Evolutionary conservation across 2,888 invertebrate species (phyloP).

Genomic region (Brenthis ino): DNA sequence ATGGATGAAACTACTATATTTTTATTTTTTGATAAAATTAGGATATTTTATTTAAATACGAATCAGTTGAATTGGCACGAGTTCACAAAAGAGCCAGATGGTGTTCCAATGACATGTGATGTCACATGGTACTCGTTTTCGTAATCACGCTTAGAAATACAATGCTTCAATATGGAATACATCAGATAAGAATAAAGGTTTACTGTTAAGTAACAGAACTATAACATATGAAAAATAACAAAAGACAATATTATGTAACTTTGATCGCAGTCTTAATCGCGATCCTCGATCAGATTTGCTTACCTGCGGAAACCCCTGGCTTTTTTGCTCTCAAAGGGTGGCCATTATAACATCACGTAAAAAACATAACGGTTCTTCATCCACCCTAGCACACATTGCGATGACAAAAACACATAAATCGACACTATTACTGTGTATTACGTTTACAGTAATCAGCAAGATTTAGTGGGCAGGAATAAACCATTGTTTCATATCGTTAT

Average conservation of each 20-base stretch:
- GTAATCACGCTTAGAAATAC: constrained; percentile 36
- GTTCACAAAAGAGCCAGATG: constrained; percentile 29
- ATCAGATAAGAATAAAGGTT: constrained; percentile 46
- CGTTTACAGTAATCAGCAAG: constrained; percentile 68
- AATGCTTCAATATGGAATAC: constrained; percentile 31
- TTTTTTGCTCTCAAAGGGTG: constrained; percentile 74
- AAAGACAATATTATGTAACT: constrained; percentile 57
- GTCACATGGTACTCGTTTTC: constrained; percentile 20
- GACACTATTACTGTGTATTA: constrained; percentile 71
- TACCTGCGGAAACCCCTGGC: constrained; percentile 65
- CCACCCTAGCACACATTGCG: constrained; percentile 75
- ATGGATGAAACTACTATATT: too few species aligned
- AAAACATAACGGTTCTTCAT: constrained; percentile 74
- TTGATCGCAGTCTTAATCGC: constrained; percentile 65
- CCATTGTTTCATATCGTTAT: too few species aligned
- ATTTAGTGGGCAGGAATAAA: constrained; percentile 28
- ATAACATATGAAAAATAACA: constrained; percentile 57
- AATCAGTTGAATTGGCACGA: constrained; percentile 8
- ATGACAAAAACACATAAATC: constrained; percentile 72
- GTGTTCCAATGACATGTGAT: constrained; percentile 21
- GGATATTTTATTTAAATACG: neutral
- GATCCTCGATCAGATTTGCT: constrained; percentile 57
- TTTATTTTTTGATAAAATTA: too few species aligned
- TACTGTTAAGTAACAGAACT: constrained; percentile 66
- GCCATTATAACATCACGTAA: constrained; percentile 68